Percentiles rank a stretch among this genome's conserved stretches.
Conservation (phyloP, 2,888 invertebrate genomes). For the Nephrotoma appendiculata region DNA sequence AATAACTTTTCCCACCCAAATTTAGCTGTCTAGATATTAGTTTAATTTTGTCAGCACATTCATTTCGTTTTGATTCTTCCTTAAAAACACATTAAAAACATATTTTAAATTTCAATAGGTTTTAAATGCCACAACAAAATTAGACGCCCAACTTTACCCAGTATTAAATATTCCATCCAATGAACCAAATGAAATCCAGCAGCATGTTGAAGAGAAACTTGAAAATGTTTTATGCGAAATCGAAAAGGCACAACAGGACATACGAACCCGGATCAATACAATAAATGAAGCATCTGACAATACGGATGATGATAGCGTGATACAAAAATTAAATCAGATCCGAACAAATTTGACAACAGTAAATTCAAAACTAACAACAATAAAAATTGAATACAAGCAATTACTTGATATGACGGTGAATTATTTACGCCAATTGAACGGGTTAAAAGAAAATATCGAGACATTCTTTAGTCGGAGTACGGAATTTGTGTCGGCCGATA, state of each 20-base stretch:
- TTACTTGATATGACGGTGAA: slow-evolving; percentile 53
- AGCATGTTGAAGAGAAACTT: slow-evolving; percentile 42
- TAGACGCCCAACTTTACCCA: slow-evolving; percentile 61
- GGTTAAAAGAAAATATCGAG: slow-evolving; percentile 46
- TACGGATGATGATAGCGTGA: slow-evolving; percentile 30
- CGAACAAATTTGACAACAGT: slow-evolving; percentile 49
- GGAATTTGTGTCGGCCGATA: slow-evolving; percentile 31
- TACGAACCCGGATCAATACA: slow-evolving; percentile 49
- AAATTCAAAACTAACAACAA: slow-evolving; percentile 47
- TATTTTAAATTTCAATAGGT: slow-evolving; percentile 32
- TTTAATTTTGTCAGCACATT: neutral
- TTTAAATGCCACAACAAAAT: slow-evolving; percentile 48
- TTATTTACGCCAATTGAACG: slow-evolving; percentile 50
- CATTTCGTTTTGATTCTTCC: too few species aligned
- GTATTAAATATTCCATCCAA: slow-evolving; percentile 48
- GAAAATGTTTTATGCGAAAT: slow-evolving; percentile 42
- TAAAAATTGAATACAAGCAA: slow-evolving; percentile 55
- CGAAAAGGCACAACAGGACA: slow-evolving; percentile 46
- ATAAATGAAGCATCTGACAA: slow-evolving; percentile 38
- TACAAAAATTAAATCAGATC: slow-evolving; percentile 43
- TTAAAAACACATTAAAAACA: neutral
- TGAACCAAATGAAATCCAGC: slow-evolving; percentile 39
- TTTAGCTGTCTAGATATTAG: too few species aligned
- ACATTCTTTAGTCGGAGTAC: slow-evolving; percentile 36
- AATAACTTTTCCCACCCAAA: too few species aligned